Evolutionary conservation across 2,888 invertebrate species (phyloP), one percentile per base, ranked within the genome.

Genomic region (Drosophila anceps): DNA sequence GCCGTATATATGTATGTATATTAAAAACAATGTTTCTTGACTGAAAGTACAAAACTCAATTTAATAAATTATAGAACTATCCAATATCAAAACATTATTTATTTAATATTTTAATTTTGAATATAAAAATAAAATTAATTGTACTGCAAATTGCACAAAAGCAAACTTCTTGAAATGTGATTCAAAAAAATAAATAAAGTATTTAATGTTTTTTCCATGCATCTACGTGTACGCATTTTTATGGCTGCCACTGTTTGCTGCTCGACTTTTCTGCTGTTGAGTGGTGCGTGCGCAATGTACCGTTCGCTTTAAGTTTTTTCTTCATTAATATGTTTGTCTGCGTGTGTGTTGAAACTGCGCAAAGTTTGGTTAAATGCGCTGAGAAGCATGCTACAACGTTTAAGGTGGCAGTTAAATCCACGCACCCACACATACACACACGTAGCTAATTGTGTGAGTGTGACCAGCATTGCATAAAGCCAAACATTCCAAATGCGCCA

Each of bases 221-320:
- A 33, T 10, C 4, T 8, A 51, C 8, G 53, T 54, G 54, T 54
- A 27, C 29, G 8, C 46, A 54, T 43, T 61, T 55, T 41, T 39
- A 9, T 65, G 20, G 29, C 48, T 39, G 12, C 24, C 31, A 76
- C 37, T 69, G 73, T 76, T 27, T n/a, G 20, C 5, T 27, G 48
- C 15, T 59, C 46, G 55, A 51, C 41, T 46, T 60, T 18, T 35
- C 10, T 24, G 13, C 37, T 74, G 48, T 53, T 58, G 51, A 68
- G 76, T 76, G 78, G 82, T 82, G 82, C 71, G 82, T 82, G 82
- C 82, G 84, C 82, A 84, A 72, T 60, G 73, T 68, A 67, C 31
- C 53, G 44, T 39, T 67, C 50, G 27, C 46, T 39, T 44, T 57
- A 2, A 29, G 2, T 31, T 62, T 29, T 24, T 10, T 35, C 15